phyloP scores from a whole-genome alignment of 2,888 invertebrate species.

The Pelosia muscerda region DNA sequence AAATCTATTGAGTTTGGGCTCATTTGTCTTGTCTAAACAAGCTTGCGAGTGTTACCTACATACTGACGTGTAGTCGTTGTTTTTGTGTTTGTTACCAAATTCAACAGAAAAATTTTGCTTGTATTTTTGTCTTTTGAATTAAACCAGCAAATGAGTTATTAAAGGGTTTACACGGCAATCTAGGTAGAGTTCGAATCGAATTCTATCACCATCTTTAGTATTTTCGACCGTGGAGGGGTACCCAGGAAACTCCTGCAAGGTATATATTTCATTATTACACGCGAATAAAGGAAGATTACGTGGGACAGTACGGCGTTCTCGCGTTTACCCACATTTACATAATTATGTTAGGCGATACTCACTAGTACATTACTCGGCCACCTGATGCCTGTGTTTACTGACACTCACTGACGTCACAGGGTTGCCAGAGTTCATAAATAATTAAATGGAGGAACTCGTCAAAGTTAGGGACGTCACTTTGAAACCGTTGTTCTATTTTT shows the following conservation, averaged over 20 bases:
- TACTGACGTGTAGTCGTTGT: no score
- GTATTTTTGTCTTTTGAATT: no score
- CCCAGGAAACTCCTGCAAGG: no score
- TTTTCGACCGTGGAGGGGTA: background rate
- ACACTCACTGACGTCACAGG: constrained; percentile 34
- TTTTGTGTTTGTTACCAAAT: no score
- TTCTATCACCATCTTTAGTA: background rate
- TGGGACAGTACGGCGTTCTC: constrained; percentile 46
- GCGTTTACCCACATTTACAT: constrained; percentile 53
- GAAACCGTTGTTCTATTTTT: constrained; percentile 13
- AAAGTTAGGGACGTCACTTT: constrained; percentile 4
- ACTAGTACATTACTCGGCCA: constrained; percentile 49
- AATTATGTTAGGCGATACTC: constrained; percentile 50
- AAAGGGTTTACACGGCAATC: background rate
- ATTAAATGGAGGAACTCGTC: constrained; percentile 15
- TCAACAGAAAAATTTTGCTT: no score
- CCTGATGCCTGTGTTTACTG: constrained; percentile 71
- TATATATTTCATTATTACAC: background rate
- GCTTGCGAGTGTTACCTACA: no score
- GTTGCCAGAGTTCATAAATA: constrained; percentile 34
- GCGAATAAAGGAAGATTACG: constrained; percentile 9
- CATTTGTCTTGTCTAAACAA: no score
- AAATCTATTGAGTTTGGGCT: no score
- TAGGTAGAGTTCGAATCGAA: background rate
- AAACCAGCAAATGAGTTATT: no score